A percentile compares a stretch with the other conserved stretches of the same genome.
Conservation (phyloP, 37 sponge, comb jelly and placozoan genomes). For the Oopsacas minuta region DNA sequence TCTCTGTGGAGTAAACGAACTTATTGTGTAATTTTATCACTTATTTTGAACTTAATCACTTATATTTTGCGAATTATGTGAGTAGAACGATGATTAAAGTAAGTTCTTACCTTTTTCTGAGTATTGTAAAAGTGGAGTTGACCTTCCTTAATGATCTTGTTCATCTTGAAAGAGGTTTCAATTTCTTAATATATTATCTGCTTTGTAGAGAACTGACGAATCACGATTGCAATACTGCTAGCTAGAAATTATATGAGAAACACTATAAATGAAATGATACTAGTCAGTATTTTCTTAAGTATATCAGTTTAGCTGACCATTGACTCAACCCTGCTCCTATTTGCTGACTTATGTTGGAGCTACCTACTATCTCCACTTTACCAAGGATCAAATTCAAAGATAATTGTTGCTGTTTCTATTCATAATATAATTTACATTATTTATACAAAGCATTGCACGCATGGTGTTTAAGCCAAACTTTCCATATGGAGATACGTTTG, state of each 20-base stretch:
- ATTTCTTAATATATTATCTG: no score
- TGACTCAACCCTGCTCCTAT: background rate
- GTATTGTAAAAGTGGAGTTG: background rate
- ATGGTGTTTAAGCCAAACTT: no score
- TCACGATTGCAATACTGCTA: background rate
- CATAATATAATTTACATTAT: no score
- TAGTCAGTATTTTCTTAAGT: background rate
- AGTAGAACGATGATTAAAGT: no score
- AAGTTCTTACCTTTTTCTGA: constrained; percentile 4
- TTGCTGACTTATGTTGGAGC: no score
- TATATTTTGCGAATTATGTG: no score
- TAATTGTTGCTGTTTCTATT: no score
- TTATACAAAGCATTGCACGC: no score
- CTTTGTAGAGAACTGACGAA: background rate
- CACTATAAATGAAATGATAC: background rate
- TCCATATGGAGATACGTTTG: no score
- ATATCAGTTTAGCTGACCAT: no score
- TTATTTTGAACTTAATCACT: background rate
- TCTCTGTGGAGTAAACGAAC: background rate
- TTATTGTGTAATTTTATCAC: background rate
- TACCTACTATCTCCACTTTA: no score
- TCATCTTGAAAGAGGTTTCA: background rate
- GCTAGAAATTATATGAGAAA: background rate
- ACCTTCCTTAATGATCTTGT: background rate
- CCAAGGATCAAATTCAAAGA: no score